These are phyloP conservation scores for Trissolcus basalis DNA, from an alignment of 1,140 invertebrate species.

Conservation along the genomic window DNA sequence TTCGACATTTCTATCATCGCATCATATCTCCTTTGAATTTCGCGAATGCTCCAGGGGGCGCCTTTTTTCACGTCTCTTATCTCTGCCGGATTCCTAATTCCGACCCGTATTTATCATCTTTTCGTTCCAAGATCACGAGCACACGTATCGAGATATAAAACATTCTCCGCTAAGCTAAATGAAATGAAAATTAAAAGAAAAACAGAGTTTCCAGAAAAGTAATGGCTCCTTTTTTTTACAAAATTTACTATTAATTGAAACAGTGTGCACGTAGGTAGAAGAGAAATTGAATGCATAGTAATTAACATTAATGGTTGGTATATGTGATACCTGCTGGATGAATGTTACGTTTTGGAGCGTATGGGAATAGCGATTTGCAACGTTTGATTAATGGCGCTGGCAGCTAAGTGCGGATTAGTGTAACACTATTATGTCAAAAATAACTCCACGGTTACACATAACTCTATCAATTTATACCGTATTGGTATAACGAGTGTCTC, in stretches of 20 bases:
- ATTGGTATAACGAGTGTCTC: too few species aligned
- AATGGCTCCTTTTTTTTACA: too few species aligned
- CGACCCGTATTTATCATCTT: not conserved
- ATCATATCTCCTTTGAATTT: constrained; percentile 24
- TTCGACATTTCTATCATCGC: constrained; percentile 29
- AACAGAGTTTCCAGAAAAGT: too few species aligned
- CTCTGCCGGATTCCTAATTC: constrained; percentile 9
- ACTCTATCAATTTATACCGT: not conserved
- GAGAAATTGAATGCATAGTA: constrained; percentile 18
- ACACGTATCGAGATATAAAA: not conserved
- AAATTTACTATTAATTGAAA: constrained; percentile 8
- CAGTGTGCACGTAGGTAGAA: not conserved
- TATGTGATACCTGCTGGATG: constrained; percentile 8
- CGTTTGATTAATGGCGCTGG: constrained; percentile 15
- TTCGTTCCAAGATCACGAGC: not conserved
- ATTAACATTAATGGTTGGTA: constrained; percentile 36
- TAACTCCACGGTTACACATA: not conserved
- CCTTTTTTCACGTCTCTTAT: constrained; percentile 9
- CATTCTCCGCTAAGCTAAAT: not conserved
- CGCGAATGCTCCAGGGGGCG: constrained; percentile 13
- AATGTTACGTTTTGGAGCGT: not conserved
- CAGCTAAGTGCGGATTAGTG: too few species aligned
- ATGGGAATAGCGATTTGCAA: not conserved
- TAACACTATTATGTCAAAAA: too few species aligned
- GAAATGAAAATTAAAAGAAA: constrained; percentile 4